Percentiles rank a stretch among this genome's conserved stretches.
Evolutionary conservation across 2,113 vertebrate genomes (phyloP).

Genomic region (Alectura lathami): DNA sequence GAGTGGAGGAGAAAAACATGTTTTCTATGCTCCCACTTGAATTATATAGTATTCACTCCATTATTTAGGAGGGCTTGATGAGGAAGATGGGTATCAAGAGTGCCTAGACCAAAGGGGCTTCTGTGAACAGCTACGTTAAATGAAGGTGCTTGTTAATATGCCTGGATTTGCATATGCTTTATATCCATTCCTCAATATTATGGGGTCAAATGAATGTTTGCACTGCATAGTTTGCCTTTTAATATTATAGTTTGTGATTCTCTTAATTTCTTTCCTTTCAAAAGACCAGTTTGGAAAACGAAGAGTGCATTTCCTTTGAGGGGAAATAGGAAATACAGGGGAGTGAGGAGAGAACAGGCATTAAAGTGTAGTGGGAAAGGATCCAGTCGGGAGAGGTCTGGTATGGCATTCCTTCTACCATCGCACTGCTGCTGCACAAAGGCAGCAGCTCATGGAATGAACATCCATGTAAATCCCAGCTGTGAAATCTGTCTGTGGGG

Average conservation of each 20-base stretch:
- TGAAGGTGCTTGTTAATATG: slow-evolving; percentile 31
- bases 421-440: slow-evolving; percentile 25
- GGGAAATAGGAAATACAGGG: slow-evolving; percentile 2
- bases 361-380: neutral
- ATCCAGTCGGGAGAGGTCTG: neutral
- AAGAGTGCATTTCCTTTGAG: neutral
- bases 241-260: slow-evolving; percentile 25
- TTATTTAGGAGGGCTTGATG: neutral
- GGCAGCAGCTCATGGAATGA: neutral
- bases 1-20: neutral
- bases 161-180: slow-evolving; percentile 26
- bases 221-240: slow-evolving; percentile 4
- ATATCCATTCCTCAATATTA: slow-evolving; percentile 11
- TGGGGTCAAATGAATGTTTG: slow-evolving; percentile 33
- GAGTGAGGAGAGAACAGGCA: neutral
- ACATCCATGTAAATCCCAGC: slow-evolving; percentile 20
- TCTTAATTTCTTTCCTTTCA: slow-evolving; percentile 34
- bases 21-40: neutral
- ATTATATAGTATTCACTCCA: neutral
- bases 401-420: slow-evolving; percentile 20
- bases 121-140: slow-evolving; percentile 14
- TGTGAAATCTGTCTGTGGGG: slow-evolving; percentile 12
- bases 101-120: neutral
- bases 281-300: neutral
- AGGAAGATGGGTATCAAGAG: neutral